Evolutionary conservation across 2,113 vertebrate species (phyloP), one percentile per base, ranked within the genome.

Genomic region (Progne subis): DNA sequence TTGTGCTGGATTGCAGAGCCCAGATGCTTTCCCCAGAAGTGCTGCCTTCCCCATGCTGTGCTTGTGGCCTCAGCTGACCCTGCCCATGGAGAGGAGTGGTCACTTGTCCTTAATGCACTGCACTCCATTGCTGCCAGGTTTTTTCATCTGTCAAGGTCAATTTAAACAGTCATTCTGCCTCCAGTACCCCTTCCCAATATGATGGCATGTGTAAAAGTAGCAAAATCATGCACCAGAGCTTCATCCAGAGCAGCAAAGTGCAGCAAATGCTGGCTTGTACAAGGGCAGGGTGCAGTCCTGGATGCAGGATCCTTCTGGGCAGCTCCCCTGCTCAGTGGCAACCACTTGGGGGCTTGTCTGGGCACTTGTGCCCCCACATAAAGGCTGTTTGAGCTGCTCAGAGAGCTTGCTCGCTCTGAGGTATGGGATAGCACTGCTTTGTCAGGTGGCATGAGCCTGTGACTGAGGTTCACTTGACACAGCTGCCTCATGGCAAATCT

Each of bases 21-120:
- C 32, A 50, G 20, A 67, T 55, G 32, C 20, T 81, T 72, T 96
- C 82, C 59, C 31, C 71, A 80, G 79, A 95, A 96, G 26, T 10
- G 5, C 31, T 75, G 39, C 32, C 67, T 90, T 92, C 82, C n/a
- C 32, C 32, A 67, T 80, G 14, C 28, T 31, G 41, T 24, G 24
- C 34, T 15, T 80, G 79, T 70, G 63, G 75, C 18, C 50, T 43
- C 5, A 1, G 43, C 46, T 69, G 41, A 65, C 55, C 26, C 15
- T 87, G 31, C 17, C 63, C 29, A 0, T 26, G 20, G 55, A 41
- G 67, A 85, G 71, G 85, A 86, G 57, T 19, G 46, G 52, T 23
- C 0, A 0, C 11, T 55, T 59, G 24, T 78, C 69, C 72, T 57
- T 41, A 34, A 29, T 43, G n/a, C 78, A 61, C 55, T 61, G n/a